Evolutionary conservation across 2,797 vertebrate species (phyloP), one percentile per base, ranked within the genome.

Genomic region (Argya squamiceps): DNA sequence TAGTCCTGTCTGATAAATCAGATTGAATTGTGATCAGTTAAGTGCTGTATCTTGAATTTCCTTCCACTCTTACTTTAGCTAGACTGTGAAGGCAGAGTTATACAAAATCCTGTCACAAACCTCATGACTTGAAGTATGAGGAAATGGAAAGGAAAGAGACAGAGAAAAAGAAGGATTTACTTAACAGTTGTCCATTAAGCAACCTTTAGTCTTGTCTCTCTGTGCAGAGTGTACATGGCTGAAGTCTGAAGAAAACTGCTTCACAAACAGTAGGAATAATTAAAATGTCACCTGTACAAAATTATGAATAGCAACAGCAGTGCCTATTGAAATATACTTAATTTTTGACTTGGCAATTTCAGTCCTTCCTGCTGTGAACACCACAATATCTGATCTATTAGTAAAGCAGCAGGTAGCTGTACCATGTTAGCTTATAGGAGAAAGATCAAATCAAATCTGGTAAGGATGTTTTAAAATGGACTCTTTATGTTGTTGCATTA

Each of bases 1-100:
- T 46, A 92, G 46, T 73, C 34, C 23, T 88, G 84, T 50, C 71
- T 93, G 80, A 92, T 95, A 95, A 94, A 95, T 95, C 83, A 89
- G 49, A 90, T 41, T 84, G 81, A 95, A 69, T 88, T 73, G 60
- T 21, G 5, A 24, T 88, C 64, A 82, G 44, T 60, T 93, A 89
- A 85, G 76, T 88, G 53, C 47, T 85, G 19, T 30, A 56, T 56
- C 69, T 92, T 88, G 82, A 81, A 80, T 96, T 92, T 92, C 53
- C 49, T 95, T 95, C 58, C 19, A 52, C 62, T 52, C 56, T 77
- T 34, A 71, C 56, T 77, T 87, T 22, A 64, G 44, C 56, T 90
- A 73, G 82, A 41, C 21, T 84, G 4, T 26, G 52, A 74, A 83
- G 59, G 43, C 36, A 68, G 36, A 87, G 49, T 37, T 71, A 37